Conservation (phyloP, 2,797 vertebrate species). For the Martes flavigula region DNA sequence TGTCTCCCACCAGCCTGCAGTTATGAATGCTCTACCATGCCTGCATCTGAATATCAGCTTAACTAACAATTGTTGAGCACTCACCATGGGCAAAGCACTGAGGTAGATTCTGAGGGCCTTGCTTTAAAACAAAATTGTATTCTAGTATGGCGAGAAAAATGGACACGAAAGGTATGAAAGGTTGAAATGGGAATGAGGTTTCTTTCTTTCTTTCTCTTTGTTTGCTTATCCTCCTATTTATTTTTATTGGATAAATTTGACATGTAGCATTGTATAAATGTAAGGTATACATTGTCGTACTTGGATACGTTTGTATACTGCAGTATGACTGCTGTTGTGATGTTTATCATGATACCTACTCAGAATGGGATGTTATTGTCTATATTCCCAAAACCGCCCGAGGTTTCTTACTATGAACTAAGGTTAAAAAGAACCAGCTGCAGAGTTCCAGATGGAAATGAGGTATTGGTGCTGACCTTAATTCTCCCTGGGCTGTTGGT, state of each 20-base stretch:
- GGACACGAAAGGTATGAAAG: background rate
- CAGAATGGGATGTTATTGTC: background rate
- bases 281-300: background rate
- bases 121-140: background rate
- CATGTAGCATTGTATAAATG: background rate
- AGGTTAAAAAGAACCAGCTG: background rate
- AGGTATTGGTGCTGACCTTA: background rate
- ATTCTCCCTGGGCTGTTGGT: background rate
- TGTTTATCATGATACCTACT: background rate
- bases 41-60: background rate
- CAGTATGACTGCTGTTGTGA: background rate
- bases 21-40: background rate
- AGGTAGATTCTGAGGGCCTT: background rate
- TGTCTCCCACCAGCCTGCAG: background rate
- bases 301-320: background rate
- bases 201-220: rapidly evolving
- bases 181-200: background rate
- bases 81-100: background rate
- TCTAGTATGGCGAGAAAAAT: background rate
- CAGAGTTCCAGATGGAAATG: background rate
- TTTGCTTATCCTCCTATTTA: background rate
- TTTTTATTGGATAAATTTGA: background rate
- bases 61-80: background rate
- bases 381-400: background rate
- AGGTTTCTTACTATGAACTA: background rate